Conservation (phyloP, 2,797 vertebrate genomes). For the Macropus fuliginosus region DNA sequence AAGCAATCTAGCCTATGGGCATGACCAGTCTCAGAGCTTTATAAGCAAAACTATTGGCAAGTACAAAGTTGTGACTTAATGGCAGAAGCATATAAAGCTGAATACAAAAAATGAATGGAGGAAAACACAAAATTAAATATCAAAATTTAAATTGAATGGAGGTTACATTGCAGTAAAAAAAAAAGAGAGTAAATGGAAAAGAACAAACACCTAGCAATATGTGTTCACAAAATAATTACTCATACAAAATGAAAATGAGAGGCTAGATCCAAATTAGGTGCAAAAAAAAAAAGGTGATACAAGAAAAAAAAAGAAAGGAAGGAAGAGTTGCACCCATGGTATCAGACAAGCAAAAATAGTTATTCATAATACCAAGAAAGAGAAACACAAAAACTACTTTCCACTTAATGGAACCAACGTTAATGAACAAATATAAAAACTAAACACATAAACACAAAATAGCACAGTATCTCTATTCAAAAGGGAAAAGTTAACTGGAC, state of each 20-base stretch:
- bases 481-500: too few relatives aligned
- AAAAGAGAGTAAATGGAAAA: not conserved
- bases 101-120: not conserved
- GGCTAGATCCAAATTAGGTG: not conserved
- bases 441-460: too few relatives aligned
- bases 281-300: not conserved
- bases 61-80: not conserved
- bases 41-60: not conserved
- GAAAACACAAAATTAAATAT: not conserved
- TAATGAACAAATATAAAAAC: not conserved
- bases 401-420: not conserved
- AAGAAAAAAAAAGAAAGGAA: not conserved
- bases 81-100: not conserved
- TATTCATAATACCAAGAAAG: not conserved
- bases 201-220: not conserved
- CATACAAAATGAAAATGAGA: not conserved
- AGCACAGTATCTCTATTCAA: too few relatives aligned
- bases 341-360: not conserved
- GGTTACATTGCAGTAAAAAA: not conserved
- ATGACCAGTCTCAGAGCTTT: not conserved
- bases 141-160: not conserved
- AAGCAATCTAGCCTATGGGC: not conserved
- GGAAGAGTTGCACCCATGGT: not conserved
- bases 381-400: not conserved
- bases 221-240: not conserved